Percentiles rank a stretch among this genome's conserved stretches.
Conservation (phyloP, 2,888 invertebrate genomes). For the Xylota sylvarum region DNA sequence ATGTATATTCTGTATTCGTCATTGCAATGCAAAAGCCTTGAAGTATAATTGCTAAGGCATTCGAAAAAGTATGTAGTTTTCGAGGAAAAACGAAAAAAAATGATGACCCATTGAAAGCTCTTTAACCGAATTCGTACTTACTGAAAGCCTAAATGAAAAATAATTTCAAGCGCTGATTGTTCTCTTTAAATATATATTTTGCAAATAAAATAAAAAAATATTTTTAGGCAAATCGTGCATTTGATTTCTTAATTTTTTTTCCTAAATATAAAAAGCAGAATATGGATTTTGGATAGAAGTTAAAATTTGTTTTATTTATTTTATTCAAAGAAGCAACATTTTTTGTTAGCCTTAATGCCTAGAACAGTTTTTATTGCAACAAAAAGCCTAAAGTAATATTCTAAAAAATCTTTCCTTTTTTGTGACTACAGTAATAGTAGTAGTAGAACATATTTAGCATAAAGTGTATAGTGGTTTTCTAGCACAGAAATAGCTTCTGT, state of each 20-base stretch:
- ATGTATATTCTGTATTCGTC: neutral
- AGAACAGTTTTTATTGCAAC: slow-evolving; percentile 39
- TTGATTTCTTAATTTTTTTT: slow-evolving; percentile 15
- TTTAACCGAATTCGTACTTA: slow-evolving; percentile 7
- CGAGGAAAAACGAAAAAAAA: neutral
- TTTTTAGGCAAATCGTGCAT: slow-evolving; percentile 32
- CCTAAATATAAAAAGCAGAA: slow-evolving; percentile 52
- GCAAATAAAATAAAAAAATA: slow-evolving; percentile 7
- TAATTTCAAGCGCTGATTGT: slow-evolving; percentile 40
- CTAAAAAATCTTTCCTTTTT: slow-evolving; percentile 4
- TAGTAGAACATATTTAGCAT: slow-evolving; percentile 37
- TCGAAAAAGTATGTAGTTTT: slow-evolving; percentile 7
- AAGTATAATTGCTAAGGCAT: neutral
- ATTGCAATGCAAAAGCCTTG: slow-evolving; percentile 37
- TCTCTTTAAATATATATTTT: slow-evolving; percentile 2
- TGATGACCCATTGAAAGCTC: slow-evolving; percentile 60
- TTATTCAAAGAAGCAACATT: slow-evolving; percentile 47
- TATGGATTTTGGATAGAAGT: slow-evolving; percentile 27
- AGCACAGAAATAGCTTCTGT: slow-evolving; percentile 32
- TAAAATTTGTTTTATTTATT: slow-evolving; percentile 7
- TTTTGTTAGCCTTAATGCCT: slow-evolving; percentile 31
- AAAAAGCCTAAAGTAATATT: slow-evolving; percentile 16
- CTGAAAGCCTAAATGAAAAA: slow-evolving; percentile 13
- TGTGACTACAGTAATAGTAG: slow-evolving; percentile 29
- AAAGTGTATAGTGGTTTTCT: slow-evolving; percentile 27